phyloP scores from a whole-genome alignment of 1,140 invertebrate genomes.

The Acromyrmex echinatior region DNA sequence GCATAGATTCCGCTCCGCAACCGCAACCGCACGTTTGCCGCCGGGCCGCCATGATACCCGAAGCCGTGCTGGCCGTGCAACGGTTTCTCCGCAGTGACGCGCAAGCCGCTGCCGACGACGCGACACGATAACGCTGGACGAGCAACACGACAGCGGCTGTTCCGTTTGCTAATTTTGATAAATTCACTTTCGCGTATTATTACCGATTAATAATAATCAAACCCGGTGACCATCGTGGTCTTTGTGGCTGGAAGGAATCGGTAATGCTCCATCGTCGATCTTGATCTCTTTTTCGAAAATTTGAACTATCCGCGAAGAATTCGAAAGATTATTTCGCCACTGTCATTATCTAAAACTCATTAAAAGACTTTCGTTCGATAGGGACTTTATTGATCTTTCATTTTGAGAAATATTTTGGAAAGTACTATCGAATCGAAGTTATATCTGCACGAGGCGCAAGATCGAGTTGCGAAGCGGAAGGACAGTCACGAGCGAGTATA shows the following conservation, averaged over 20 bases:
- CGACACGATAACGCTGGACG: conserved; percentile 43
- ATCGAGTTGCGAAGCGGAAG: not conserved
- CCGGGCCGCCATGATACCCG: conserved; percentile 74
- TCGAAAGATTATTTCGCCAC: not conserved
- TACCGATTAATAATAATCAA: not conserved
- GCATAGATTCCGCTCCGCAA: conserved; percentile 83
- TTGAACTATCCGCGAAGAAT: not conserved
- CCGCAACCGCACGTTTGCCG: conserved; percentile 79
- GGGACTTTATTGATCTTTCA: not conserved
- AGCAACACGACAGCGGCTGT: conserved; percentile 49
- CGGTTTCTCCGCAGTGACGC: conserved; percentile 83
- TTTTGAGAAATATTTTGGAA: not conserved
- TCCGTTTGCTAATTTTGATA: conserved; percentile 13
- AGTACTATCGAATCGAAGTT: not conserved
- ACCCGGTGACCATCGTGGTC: not conserved
- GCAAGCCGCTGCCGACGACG: conserved; percentile 78
- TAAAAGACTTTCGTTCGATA: not conserved
- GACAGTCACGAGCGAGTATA: not conserved
- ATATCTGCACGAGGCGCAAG: not conserved
- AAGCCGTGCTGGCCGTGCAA: conserved; percentile 73
- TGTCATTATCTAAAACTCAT: not conserved
- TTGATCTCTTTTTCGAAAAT: not conserved
- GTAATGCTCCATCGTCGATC: not conserved
- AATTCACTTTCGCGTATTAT: conserved; percentile 1
- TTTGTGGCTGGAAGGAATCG: not conserved